phyloP scores from a whole-genome alignment of 2,797 vertebrate species.

The Semaprochilodus insignis region DNA sequence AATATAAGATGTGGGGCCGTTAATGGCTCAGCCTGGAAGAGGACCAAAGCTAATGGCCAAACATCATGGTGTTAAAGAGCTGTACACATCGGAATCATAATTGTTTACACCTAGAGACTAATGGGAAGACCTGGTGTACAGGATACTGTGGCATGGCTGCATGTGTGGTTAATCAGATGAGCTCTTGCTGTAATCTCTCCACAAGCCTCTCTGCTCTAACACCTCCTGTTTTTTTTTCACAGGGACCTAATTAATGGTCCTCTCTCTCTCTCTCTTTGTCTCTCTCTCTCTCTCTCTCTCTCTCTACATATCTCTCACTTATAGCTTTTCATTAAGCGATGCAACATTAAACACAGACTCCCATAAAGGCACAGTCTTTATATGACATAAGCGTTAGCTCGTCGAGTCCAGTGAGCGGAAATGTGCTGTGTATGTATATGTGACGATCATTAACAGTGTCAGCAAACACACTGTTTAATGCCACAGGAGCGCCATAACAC shows the following conservation, averaged over 20 bases:
- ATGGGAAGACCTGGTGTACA: background rate
- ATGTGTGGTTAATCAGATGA: background rate
- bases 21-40: too few relatives aligned
- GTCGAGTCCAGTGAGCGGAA: background rate
- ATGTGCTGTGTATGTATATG: background rate
- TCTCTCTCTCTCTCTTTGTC: constrained; percentile 7
- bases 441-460: background rate
- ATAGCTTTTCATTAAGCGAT: background rate
- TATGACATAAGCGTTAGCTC: constrained; percentile 7
- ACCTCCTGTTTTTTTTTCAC: background rate
- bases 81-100: background rate
- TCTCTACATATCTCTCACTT: background rate
- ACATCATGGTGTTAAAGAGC: background rate
- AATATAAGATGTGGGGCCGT: background rate
- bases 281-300: background rate
- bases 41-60: background rate
- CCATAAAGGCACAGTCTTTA: background rate
- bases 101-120: background rate
- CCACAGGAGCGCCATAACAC: background rate
- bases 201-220: background rate
- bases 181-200: constrained; percentile 10
- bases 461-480: background rate
- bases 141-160: background rate
- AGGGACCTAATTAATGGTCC: background rate
- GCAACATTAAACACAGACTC: background rate